These are phyloP conservation scores for Lepidotrigona ventralis DNA, from an alignment of 1,140 invertebrate genomes.

Conservation along the genomic window DNA sequence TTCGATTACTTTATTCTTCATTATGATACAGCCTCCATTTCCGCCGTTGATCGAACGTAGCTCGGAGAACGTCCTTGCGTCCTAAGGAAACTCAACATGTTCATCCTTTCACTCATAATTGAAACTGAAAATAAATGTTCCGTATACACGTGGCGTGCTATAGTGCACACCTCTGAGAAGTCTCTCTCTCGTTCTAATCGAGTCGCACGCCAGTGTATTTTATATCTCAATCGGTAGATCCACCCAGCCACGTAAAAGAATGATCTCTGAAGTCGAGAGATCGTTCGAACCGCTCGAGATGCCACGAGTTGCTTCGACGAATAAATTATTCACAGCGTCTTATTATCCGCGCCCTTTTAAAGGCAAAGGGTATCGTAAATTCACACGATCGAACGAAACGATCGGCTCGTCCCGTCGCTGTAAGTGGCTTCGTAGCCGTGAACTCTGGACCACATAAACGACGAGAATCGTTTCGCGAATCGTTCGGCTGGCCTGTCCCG, in stretches of 20 bases:
- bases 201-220: not conserved
- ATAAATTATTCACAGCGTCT: constrained; percentile 33
- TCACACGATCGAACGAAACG: not conserved
- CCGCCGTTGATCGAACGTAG: not conserved
- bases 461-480: not conserved
- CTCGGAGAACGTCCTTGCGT: not conserved
- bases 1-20: constrained; percentile 46
- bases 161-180: too few relatives aligned
- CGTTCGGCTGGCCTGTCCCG: constrained; percentile 11
- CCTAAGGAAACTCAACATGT: not conserved
- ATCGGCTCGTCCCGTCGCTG: not conserved
- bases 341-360: not conserved
- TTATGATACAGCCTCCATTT: not conserved
- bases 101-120: not conserved
- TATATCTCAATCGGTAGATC: not conserved
- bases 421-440: not conserved
- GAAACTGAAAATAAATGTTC: not conserved
- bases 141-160: not conserved
- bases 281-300: not conserved
- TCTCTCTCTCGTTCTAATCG: too few relatives aligned
- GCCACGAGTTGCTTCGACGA: not conserved
- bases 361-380: too few relatives aligned
- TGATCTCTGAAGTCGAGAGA: not conserved
- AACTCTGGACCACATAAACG: not conserved
- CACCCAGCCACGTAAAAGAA: not conserved